A percentile compares a stretch with the other conserved stretches of the same genome.
These are phyloP conservation scores for Megaustenia siamemsis DNA, from an alignment of 2,888 invertebrate genomes.

Conservation along the genomic window DNA sequence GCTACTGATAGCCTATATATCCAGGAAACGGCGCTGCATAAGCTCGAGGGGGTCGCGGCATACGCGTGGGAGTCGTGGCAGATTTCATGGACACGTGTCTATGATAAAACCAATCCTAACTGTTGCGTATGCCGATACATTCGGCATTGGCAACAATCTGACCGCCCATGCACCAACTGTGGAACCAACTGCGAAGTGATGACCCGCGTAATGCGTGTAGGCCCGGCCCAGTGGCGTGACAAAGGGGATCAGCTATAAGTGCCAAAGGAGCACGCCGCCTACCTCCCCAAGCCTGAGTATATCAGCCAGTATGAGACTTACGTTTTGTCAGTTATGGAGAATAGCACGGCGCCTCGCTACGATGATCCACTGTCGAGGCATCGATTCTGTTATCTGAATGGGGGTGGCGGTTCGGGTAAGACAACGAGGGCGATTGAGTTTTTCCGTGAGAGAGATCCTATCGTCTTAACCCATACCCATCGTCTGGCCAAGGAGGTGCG, in stretches of 20 bases:
- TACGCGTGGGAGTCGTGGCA: too few relatives aligned
- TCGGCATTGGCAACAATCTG: too few relatives aligned
- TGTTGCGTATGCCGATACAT: too few relatives aligned
- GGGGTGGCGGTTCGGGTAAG: not conserved
- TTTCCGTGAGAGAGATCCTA: not conserved
- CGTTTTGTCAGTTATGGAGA: too few relatives aligned
- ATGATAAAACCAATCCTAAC: too few relatives aligned
- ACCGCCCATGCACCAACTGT: not conserved
- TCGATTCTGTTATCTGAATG: not conserved
- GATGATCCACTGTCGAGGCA: not conserved
- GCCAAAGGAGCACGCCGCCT: constrained; percentile 5
- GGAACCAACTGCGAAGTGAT: not conserved
- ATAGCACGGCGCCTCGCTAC: constrained; percentile 4
- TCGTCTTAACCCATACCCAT: not conserved
- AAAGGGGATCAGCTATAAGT: not conserved
- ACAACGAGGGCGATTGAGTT: not conserved
- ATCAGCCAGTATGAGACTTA: not conserved
- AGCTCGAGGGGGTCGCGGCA: constrained; percentile 14
- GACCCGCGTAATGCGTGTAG: not conserved
- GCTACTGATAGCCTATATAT: not conserved
- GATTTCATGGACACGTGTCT: too few relatives aligned
- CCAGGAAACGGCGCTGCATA: not conserved
- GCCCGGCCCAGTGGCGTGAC: constrained; percentile 10
- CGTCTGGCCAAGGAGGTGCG: not conserved
- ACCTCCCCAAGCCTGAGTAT: not conserved